Base-by-base conservation (phyloP, 2,888 invertebrate genomes). In the Cantharis nigra region DNA sequence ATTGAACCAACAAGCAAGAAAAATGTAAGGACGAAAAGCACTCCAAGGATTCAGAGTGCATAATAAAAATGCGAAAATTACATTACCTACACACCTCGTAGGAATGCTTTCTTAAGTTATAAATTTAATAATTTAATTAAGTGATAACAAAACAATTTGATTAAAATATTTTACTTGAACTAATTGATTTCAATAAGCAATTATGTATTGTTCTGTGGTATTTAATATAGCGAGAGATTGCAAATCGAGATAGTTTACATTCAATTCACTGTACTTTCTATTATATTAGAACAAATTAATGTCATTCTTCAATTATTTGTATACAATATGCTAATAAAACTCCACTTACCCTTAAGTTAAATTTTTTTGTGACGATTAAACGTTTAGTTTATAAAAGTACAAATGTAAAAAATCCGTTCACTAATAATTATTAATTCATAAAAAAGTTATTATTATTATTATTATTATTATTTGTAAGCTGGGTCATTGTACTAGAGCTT, bases 401-500 rank as follows among this genome's bases (percentile, higher is more conserved):
- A 49, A 49, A 49, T 49, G 49, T 49, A 49, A n/a, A 49, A 49
- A 49, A n/a, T 49, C 9, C n/a, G 49, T 74, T 74, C 77, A 74
- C 74, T 77, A 77, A 74, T 77, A 77, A 74, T 77, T 71, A 28
- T 64, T 62, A 65, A 72, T 71, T 72, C 28, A 72, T 69, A 20
- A 64, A 72, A 74, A 75, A 67, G 63, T 67, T 71, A 62, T 74
- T 69, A 69, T 70, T 75, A 49, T 49, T 49, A 49, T 49, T 49
- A 49, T 49, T 49, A 49, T 49, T 49, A 49, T 49, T 49, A n/a
- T 49, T 49, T 69, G 33, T 72, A 62, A 69, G 62, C 67, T 79
- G 80, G 78, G 78, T 75, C 78, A 75, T 78, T 78, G 78, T 72
- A 78, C 75, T 67, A n/a, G 49, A 33, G 49, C 7, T 49, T 49